Conservation (phyloP, 2,113 vertebrate species). For the Pleuronectes platessa region DNA sequence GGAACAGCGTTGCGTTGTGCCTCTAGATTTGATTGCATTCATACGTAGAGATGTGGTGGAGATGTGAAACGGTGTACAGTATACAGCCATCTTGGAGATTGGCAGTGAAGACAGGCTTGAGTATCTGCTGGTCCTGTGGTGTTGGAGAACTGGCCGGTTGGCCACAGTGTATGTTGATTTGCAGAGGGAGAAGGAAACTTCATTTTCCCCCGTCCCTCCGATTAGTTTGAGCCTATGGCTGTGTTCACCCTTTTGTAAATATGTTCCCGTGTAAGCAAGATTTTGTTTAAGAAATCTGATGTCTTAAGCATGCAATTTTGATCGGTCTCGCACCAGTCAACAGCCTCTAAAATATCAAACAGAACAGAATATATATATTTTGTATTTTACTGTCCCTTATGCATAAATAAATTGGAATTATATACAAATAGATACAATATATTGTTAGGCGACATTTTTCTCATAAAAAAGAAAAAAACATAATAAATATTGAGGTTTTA, state of each 20-base stretch:
- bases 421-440: conserved; percentile 69
- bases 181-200: conserved; percentile 65
- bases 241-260: conserved; percentile 86
- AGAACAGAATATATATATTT: conserved; percentile 81
- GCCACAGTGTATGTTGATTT: conserved; percentile 73
- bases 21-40: conserved; percentile 44
- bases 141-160: conserved; percentile 71
- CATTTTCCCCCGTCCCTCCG: conserved; percentile 61
- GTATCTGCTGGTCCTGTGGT: conserved; percentile 63
- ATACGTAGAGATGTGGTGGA: conserved; percentile 38
- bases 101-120: conserved; percentile 63
- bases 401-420: conserved; percentile 70
- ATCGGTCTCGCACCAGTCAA: conserved; percentile 72
- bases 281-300: conserved; percentile 99
- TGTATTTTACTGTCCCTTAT: conserved; percentile 72
- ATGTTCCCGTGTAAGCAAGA: conserved; percentile 86
- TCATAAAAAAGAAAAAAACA: conserved; percentile 62
- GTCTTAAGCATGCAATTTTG: conserved; percentile 83
- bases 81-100: conserved; percentile 70
- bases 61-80: conserved; percentile 69
- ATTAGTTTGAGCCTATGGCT: conserved; percentile 84
- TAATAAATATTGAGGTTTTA: conserved; percentile 68
- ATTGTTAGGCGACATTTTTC: conserved; percentile 58
- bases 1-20: conserved; percentile 23
- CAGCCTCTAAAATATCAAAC: conserved; percentile 69